Conservation (phyloP, 1,140 invertebrate species). For the Drosophila parabipectinata region DNA sequence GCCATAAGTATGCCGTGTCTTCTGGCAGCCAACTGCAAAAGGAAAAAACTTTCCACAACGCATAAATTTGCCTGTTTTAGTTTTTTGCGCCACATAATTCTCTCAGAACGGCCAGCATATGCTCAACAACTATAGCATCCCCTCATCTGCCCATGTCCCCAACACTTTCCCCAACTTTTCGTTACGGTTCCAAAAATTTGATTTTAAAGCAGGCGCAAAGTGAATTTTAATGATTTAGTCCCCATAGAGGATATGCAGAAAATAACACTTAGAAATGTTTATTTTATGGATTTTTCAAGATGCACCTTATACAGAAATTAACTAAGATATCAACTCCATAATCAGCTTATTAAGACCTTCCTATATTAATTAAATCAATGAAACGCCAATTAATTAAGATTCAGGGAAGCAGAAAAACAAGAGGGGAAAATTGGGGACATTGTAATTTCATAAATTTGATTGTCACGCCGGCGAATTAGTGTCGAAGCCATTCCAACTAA, state of each 20-base stretch:
- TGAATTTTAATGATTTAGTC: constrained; percentile 72
- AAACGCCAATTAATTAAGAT: constrained; percentile 42
- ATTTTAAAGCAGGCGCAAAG: constrained; percentile 72
- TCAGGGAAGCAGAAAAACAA: constrained; percentile 22
- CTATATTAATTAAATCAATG: constrained; percentile 45
- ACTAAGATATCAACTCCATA: background rate
- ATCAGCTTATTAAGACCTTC: constrained; percentile 14
- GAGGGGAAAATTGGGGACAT: background rate
- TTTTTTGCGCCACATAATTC: constrained; percentile 78
- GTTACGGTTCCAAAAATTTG: constrained; percentile 53
- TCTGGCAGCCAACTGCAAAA: constrained; percentile 20
- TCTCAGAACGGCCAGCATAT: constrained; percentile 65
- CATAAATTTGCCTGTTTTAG: constrained; percentile 78
- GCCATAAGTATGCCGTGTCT: constrained; percentile 38
- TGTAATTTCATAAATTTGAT: constrained; percentile 53
- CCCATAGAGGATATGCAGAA: background rate
- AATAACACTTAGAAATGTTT: constrained; percentile 13
- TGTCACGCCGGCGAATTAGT: constrained; percentile 46
- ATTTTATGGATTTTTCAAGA: constrained; percentile 43
- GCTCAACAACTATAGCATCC: constrained; percentile 34
- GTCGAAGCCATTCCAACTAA: constrained; percentile 41
- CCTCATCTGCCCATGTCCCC: background rate
- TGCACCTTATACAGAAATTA: background rate
- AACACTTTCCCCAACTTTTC: constrained; percentile 1
- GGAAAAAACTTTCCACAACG: constrained; percentile 74